Base-by-base conservation (phyloP, 2,888 invertebrate genomes). In the Agrochola lychnidis region DNA sequence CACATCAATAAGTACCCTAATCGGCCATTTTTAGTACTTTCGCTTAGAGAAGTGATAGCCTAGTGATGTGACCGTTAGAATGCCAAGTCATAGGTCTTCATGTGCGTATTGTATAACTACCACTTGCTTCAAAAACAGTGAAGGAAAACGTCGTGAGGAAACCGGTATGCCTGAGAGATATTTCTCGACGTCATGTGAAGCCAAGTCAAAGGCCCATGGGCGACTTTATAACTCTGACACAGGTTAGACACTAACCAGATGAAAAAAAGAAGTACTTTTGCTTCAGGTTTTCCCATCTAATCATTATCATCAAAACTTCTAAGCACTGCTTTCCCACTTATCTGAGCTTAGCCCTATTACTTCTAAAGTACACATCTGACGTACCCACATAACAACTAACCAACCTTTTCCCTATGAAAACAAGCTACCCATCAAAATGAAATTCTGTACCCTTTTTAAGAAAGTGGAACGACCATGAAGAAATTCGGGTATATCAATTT, bases 401-500 rank as follows among this genome's bases (percentile, higher is more conserved):
- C 68, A 71, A 76, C 70, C 73, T 61, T 70, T 59, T 78, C 36
- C 70, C 30, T 63, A 73, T 73, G 66, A 73, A 79, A 79, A 73
- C 73, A 70, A 79, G 63, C 19, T 40, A 63, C 68, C 78, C 67
- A 77, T 82, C 76, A 78, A 86, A 75, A 70, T 75, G 78, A 81
- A 86, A 76, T 68, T 75, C 59, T 67, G 59, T 71, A 77, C 75
- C 79, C 76, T 79, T 82, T 82, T 68, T 74, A 71, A 76, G 73
- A 77, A 81, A 79, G 25, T 77, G n/a, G 72, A n/a, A 70, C 62
- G 81, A 59, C 77, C 36, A 61, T 48, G 77, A 70, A 76, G 40
- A 57, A 45, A 76, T 82, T 81, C 42, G 64, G 53, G 45, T 68
- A 62, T 80, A 81, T 84, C 83, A 84, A 88, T 86, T 83, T 53